Evolutionary conservation across 2,113 vertebrate genomes (phyloP).

Genomic region (Eretmochelys imbricata): DNA sequence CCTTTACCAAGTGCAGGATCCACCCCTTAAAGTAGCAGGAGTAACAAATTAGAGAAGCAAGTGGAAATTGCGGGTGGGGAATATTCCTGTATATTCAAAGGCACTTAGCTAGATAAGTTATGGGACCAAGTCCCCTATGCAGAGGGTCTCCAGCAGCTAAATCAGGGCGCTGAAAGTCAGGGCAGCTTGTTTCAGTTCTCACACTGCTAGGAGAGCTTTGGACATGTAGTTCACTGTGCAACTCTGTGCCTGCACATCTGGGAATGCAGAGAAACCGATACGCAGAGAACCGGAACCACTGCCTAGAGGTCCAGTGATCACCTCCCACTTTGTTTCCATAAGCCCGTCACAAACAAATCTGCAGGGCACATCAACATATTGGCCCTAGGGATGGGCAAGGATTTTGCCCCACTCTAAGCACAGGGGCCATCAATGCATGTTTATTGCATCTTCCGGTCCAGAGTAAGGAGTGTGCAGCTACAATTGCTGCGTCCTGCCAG

Average conservation of each 20-base stretch:
- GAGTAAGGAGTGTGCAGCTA: not conserved
- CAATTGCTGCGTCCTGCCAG: not conserved
- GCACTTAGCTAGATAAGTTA: no score
- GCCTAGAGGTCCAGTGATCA: not conserved
- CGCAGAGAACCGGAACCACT: not conserved
- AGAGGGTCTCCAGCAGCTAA: no score
- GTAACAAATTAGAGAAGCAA: no score
- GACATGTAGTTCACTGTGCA: not conserved
- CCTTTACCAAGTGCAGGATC: no score
- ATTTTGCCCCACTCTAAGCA: not conserved
- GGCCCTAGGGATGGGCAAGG: not conserved
- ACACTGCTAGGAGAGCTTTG: not conserved
- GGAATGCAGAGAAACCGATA: not conserved
- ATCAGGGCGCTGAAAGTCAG: no score
- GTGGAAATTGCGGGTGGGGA: no score
- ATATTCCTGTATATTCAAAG: no score
- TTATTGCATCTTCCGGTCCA: not conserved
- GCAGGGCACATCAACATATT: not conserved
- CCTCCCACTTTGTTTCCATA: not conserved
- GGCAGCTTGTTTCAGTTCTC: no score
- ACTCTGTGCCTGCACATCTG: not conserved
- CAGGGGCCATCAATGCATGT: not conserved
- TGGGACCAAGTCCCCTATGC: no score
- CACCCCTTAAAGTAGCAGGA: no score
- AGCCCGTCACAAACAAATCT: not conserved